A percentile compares a stretch with the other conserved stretches of the same genome.
Conservation (phyloP, 2,113 vertebrate genomes). For the Sitta europaea region DNA sequence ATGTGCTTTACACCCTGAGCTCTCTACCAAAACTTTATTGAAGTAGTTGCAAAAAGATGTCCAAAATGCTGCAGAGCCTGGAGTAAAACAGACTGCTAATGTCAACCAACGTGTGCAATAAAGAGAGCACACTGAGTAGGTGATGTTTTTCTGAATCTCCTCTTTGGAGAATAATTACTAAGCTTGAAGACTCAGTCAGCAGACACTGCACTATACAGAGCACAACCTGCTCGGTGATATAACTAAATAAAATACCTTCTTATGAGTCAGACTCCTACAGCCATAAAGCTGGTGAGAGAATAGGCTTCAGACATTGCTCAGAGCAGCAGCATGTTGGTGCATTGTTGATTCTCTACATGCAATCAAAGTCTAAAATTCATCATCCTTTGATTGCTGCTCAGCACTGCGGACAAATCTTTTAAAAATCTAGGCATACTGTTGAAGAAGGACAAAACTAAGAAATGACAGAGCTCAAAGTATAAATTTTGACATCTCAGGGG, state of each 20-base stretch:
- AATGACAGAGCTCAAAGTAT: background rate
- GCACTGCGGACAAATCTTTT: background rate
- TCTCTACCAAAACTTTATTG: conserved; percentile 10
- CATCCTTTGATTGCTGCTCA: background rate
- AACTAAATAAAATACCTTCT: background rate
- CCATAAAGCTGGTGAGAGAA: background rate
- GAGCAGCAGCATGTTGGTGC: background rate
- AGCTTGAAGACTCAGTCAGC: background rate
- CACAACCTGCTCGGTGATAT: background rate
- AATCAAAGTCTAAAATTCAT: background rate
- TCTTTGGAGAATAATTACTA: background rate
- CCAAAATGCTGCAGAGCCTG: background rate
- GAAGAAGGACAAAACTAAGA: background rate
- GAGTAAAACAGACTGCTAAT: conserved; percentile 32
- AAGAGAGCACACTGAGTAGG: background rate
- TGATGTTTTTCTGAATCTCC: background rate
- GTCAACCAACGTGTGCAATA: background rate
- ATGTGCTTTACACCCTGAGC: conserved; percentile 25
- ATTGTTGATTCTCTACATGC: background rate
- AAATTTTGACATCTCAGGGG: background rate
- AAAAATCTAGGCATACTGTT: background rate
- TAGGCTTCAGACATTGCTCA: background rate
- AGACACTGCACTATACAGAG: background rate
- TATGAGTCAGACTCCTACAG: background rate
- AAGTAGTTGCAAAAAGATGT: conserved; percentile 2